Evolutionary conservation across 2,113 vertebrate species (phyloP).

Genomic region (Cyrtonyx montezumae): DNA sequence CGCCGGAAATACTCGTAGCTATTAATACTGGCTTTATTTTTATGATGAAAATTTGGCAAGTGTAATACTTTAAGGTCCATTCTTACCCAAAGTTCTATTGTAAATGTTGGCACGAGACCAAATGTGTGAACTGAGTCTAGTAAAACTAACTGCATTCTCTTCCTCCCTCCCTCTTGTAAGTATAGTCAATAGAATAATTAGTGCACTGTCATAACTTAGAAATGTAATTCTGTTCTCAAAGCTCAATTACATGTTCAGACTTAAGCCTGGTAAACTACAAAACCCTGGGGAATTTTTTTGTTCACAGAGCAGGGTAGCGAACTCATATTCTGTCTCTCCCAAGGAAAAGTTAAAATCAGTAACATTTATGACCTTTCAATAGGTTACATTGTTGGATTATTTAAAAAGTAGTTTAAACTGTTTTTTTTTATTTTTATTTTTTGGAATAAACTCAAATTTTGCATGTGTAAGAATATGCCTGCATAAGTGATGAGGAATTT

Average conservation of each 20-base stretch:
- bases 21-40: slow-evolving; percentile 70
- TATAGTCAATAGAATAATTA: not conserved
- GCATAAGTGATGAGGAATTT: not conserved
- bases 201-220: not conserved
- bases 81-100: not conserved
- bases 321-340: not conserved
- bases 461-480: not conserved
- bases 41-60: slow-evolving; percentile 51
- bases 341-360: not conserved
- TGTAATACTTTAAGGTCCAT: not conserved
- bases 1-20: slow-evolving; percentile 66
- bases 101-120: slow-evolving; percentile 1
- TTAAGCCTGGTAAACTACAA: not conserved
- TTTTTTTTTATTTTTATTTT: not conserved
- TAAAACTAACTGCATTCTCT: not conserved
- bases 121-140: not conserved
- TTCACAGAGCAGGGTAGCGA: not conserved
- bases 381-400: not conserved
- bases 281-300: not conserved
- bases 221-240: not conserved
- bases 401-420: not conserved
- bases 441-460: not conserved
- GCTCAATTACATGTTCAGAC: not conserved
- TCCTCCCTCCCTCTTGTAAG: not conserved
- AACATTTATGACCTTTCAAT: not conserved